Percentiles rank a stretch among this genome's conserved stretches.
These are phyloP conservation scores for Catocala sponsa DNA, from an alignment of 2,888 invertebrate genomes.

Conservation along the genomic window DNA sequence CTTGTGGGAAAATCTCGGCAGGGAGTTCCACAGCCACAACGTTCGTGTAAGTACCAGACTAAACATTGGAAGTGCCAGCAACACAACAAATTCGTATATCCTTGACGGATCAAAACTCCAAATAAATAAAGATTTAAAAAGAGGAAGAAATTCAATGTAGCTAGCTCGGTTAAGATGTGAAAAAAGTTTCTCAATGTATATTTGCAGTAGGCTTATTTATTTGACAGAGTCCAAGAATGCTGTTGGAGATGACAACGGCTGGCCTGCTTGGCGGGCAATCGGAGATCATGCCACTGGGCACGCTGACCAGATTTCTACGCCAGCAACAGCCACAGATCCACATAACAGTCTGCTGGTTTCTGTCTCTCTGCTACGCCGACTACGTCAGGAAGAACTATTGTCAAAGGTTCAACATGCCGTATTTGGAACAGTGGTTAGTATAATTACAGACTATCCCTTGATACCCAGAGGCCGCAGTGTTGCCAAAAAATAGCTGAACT, in stretches of 20 bases:
- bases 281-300: conserved; percentile 71
- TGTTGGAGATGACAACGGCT: conserved; percentile 81
- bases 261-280: conserved; percentile 71
- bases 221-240: conserved; percentile 74
- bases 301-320: conserved; percentile 75
- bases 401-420: conserved; percentile 78
- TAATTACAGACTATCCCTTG: conserved; percentile 6
- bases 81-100: too few relatives aligned
- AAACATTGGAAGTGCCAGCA: too few relatives aligned
- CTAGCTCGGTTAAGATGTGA: too few relatives aligned
- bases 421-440: conserved; percentile 83
- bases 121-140: too few relatives aligned
- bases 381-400: conserved; percentile 82
- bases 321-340: conserved; percentile 83
- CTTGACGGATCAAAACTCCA: too few relatives aligned
- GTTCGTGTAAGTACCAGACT: too few relatives aligned
- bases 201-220: neutral
- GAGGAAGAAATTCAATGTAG: too few relatives aligned
- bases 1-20: too few relatives aligned
- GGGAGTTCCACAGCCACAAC: too few relatives aligned
- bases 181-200: too few relatives aligned
- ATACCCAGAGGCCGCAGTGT: too few relatives aligned
- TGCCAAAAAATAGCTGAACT: too few relatives aligned
- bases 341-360: conserved; percentile 85
- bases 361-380: conserved; percentile 82